Evolutionary conservation across 2,797 vertebrate genomes (phyloP).

Genomic region (Prunella strophiata): DNA sequence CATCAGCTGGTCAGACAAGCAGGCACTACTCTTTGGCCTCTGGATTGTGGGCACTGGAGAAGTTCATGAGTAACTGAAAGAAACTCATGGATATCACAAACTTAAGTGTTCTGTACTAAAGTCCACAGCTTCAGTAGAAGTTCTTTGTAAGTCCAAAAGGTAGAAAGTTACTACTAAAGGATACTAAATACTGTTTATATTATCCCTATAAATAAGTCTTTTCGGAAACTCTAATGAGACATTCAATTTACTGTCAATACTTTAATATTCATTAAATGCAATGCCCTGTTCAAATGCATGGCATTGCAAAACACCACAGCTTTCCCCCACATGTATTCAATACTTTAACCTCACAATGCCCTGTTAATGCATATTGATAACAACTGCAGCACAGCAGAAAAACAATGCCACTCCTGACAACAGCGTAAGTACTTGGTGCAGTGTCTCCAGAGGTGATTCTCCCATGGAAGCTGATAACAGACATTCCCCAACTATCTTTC

Average conservation of each 20-base stretch:
- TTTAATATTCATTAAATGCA: not conserved
- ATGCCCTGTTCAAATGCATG: not conserved
- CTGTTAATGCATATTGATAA: not conserved
- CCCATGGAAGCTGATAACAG: not conserved
- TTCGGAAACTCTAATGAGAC: not conserved
- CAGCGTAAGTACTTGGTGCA: not conserved
- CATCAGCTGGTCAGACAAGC: not conserved
- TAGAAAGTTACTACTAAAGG: not conserved
- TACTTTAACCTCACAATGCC: not conserved
- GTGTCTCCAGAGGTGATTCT: not conserved
- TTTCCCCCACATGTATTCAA: not conserved
- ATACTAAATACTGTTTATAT: not conserved
- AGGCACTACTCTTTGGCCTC: not conserved
- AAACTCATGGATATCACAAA: not conserved
- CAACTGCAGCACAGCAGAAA: not conserved
- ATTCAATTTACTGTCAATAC: not conserved
- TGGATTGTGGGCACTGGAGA: not conserved
- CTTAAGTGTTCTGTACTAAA: not conserved
- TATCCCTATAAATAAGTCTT: not conserved
- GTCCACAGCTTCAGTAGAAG: not conserved
- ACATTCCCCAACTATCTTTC: not conserved
- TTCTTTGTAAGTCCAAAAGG: not conserved
- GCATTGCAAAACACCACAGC: not conserved
- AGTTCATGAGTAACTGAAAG: not conserved
- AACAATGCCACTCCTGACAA: not conserved